A percentile compares a stretch with the other conserved stretches of the same genome.
phyloP scores from a whole-genome alignment of 2,888 invertebrate species.

The Athripsodes cinereus region DNA sequence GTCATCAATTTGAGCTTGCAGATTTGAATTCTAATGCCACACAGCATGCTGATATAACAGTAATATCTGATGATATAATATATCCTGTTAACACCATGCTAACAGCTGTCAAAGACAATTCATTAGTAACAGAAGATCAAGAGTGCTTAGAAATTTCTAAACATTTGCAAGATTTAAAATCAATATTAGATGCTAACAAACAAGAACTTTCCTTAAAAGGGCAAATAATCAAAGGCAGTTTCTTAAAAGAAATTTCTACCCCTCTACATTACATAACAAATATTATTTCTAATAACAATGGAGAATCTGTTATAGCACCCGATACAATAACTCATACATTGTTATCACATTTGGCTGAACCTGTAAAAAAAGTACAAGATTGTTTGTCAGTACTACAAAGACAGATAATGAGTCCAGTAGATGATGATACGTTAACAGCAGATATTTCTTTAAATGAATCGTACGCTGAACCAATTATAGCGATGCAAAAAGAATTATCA shows the following conservation, averaged over 20 bases:
- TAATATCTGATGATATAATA: not conserved
- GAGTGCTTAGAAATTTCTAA: not conserved
- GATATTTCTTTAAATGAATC: slow-evolving; percentile 32
- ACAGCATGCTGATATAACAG: not conserved
- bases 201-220: not conserved
- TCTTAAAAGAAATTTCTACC: not conserved
- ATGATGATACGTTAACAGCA: slow-evolving; percentile 36
- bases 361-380: slow-evolving; percentile 33
- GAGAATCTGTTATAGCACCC: not conserved
- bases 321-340: not conserved
- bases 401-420: slow-evolving; percentile 35
- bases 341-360: slow-evolving; percentile 29
- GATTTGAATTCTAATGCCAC: slow-evolving; percentile 11
- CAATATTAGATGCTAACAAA: not conserved
- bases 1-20: slow-evolving; percentile 23
- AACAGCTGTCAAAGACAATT: not conserved
- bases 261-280: not conserved
- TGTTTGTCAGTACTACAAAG: slow-evolving; percentile 38
- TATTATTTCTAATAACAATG: not conserved
- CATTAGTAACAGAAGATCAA: not conserved
- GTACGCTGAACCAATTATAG: slow-evolving; percentile 36
- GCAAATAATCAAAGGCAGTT: not conserved
- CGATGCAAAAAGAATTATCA: slow-evolving; percentile 39
- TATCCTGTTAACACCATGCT: not conserved
- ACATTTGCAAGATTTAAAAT: not conserved